A percentile compares a stretch with the other conserved stretches of the same genome.
phyloP scores from a whole-genome alignment of 1,140 invertebrate genomes.

The Phymastichus coffea region DNA sequence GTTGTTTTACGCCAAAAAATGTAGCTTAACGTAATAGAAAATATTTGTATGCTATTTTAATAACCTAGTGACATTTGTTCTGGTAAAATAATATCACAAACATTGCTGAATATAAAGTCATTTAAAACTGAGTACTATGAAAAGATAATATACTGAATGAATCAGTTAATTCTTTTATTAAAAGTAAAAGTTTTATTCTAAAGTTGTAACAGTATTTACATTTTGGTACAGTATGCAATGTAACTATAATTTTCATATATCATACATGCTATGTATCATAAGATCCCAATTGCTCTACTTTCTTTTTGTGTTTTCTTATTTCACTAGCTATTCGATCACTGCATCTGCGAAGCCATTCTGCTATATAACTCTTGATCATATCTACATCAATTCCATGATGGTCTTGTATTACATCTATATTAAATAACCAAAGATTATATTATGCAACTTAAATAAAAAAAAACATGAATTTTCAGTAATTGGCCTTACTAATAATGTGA shows the following conservation, averaged over 20 bases:
- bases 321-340: constrained; percentile 16
- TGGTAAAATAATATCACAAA: too few species aligned
- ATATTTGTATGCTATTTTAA: too few species aligned
- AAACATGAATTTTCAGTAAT: background rate
- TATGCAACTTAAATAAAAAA: background rate
- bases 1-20: too few species aligned
- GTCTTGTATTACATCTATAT: constrained; percentile 8
- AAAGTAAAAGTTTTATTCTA: too few species aligned
- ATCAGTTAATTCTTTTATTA: too few species aligned
- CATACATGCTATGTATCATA: constrained; percentile 38
- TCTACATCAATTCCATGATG: constrained; percentile 14
- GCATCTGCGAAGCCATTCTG: constrained; percentile 21
- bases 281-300: constrained; percentile 52
- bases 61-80: too few species aligned
- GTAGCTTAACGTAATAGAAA: too few species aligned
- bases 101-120: too few species aligned
- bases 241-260: background rate
- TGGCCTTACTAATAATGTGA: background rate
- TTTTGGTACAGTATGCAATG: too few species aligned
- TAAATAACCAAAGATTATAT: background rate
- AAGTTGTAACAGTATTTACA: too few species aligned
- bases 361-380: background rate
- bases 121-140: too few species aligned
- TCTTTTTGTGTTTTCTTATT: constrained; percentile 8
- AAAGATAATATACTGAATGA: too few species aligned